Base-by-base conservation (phyloP, 1,140 invertebrate genomes). In the Daktulosphaira vitifoliae region DNA sequence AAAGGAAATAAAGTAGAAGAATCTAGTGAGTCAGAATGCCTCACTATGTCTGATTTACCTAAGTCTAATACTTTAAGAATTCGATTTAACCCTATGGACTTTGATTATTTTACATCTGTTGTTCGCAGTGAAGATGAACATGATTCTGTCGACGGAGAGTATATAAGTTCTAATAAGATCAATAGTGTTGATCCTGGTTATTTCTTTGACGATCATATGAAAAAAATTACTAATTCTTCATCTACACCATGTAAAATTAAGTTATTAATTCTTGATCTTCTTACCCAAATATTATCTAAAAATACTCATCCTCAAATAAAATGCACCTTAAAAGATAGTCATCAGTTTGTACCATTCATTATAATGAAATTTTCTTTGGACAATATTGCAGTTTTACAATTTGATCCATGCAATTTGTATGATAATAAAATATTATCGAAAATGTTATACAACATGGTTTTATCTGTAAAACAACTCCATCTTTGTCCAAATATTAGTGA, bases 51-150 rank as follows among this genome's bases (percentile, higher is more conserved):
- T 23, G 56, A 62, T 29, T 20, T 48, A 37, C 9, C 44, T 2
- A 62, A 62, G 13, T 48, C 56, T 0, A 62, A 25, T 25, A 48
- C 56, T 8, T 16, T 62, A 22, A 38, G 81, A 69, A 79, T 83
- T 20, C 75, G 77, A 25, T 69, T 81, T 2, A 80, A 82, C 49
- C 77, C 78, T n/a, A 81, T 82, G 75, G 81, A 83, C 67, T 84
- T 84, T 69, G 79, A 82, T 48, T 84, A 84, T 68, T 84, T 84
- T 69, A 80, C 81, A 23, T 79, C 78, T 0, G 75, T 80, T 0
- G 71, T 81, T 0, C 72, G 79, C 1, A 81, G 80, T 65, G 78
- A 82, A 29, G 79, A 79, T 66, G 82, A 84, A 15, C 39, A 66
- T 48, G 65, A 18, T 49, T 65, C 68, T 42, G 71, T 74, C 46